Percentiles rank a stretch among this genome's conserved stretches.
phyloP scores from a whole-genome alignment of 2,797 vertebrate species.

The Hydrophis major region DNA sequence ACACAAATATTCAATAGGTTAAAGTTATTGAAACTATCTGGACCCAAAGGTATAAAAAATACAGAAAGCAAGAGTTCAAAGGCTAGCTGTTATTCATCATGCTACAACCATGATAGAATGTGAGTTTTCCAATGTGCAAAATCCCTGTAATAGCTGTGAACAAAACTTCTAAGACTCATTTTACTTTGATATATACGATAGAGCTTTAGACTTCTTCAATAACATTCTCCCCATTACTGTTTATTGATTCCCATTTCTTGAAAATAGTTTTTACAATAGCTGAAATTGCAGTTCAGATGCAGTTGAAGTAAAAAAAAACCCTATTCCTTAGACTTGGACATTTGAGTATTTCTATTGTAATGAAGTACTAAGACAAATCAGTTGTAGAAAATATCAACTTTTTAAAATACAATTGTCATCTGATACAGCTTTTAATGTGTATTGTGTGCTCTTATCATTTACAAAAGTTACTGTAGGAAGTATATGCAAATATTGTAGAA shows the following conservation, averaged over 20 bases:
- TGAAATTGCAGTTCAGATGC: not conserved
- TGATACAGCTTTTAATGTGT: slow-evolving; percentile 24
- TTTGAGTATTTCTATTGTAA: not conserved
- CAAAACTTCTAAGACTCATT: not conserved
- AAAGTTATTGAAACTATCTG: not conserved
- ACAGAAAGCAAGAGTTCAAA: not conserved
- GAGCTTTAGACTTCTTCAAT: not conserved
- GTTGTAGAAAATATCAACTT: not conserved
- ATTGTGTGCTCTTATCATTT: not conserved
- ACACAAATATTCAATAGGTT: not conserved
- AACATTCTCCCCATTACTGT: not conserved
- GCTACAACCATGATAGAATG: not conserved
- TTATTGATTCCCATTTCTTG: not conserved
- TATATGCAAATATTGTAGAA: not conserved
- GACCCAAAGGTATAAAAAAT: not conserved
- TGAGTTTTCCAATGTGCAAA: slow-evolving; percentile 12
- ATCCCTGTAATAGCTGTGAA: not conserved
- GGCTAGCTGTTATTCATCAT: not conserved
- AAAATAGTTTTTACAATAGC: not conserved
- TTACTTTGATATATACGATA: not conserved
- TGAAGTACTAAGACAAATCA: slow-evolving; percentile 23
- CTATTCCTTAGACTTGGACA: not conserved
- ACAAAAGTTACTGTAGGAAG: slow-evolving; percentile 35
- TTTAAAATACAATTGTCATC: slow-evolving; percentile 26
- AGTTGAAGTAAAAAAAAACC: not conserved